Conservation (phyloP, 2,888 invertebrate genomes). For the Cyclophora punctaria region DNA sequence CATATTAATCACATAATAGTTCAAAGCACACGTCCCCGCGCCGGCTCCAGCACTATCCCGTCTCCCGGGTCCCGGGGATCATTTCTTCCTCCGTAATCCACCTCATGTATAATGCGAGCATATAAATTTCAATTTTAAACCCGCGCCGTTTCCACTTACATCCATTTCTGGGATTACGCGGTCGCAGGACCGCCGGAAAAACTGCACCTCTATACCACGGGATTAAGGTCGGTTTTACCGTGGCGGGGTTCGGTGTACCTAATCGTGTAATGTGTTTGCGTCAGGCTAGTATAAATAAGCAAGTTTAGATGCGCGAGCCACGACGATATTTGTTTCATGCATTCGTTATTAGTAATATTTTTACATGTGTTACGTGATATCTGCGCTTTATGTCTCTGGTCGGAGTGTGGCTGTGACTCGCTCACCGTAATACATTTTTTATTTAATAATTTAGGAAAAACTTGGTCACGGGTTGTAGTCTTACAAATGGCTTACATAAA, state of each 20-base stretch:
- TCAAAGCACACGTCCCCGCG: background rate
- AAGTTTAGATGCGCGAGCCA: conserved; percentile 25
- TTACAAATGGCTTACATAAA: background rate
- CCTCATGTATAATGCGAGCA: conserved; percentile 69
- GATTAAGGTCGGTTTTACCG: conserved; percentile 7
- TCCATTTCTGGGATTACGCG: conserved; percentile 66
- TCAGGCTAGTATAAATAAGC: conserved; percentile 46
- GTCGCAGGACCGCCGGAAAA: conserved; percentile 21
- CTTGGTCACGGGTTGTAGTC: conserved; percentile 3
- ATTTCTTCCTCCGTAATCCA: conserved; percentile 42
- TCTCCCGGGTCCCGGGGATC: conserved; percentile 27
- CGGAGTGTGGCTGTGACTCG: no score
- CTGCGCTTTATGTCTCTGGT: conserved; percentile 1
- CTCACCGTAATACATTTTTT: no score
- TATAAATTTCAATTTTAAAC: conserved; percentile 75
- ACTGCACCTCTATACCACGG: conserved; percentile 1
- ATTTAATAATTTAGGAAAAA: background rate
- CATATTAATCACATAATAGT: background rate
- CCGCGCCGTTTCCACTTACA: conserved; percentile 62
- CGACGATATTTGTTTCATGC: conserved; percentile 16
- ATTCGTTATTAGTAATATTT: conserved; percentile 13
- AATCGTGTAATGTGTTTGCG: conserved; percentile 56
- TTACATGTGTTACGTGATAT: conserved; percentile 5
- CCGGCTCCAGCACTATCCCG: conserved; percentile 20
- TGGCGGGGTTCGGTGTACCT: conserved; percentile 15